Evolutionary conservation across 2,888 invertebrate genomes (phyloP).

Genomic region (Ceriagrion tenellum): DNA sequence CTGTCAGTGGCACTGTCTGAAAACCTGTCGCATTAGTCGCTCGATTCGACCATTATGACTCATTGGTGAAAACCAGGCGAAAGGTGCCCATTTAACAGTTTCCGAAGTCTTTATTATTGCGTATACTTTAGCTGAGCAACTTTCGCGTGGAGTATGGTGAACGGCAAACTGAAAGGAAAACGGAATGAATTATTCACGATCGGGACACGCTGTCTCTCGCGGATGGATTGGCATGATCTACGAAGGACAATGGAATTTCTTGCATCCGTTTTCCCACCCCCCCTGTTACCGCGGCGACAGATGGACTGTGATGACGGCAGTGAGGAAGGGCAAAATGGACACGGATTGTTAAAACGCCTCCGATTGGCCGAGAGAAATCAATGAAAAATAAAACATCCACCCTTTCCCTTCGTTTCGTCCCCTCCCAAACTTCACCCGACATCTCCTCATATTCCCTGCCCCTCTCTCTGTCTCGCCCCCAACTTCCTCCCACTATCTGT

Average conservation of each 20-base stretch:
- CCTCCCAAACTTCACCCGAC: not conserved
- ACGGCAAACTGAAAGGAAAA: not conserved
- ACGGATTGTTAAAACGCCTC: conserved; percentile 1
- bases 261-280: conserved; percentile 35
- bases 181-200: conserved; percentile 16
- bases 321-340: not conserved
- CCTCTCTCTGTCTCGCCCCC: not conserved
- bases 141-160: not conserved
- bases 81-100: not conserved
- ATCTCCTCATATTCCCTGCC: not conserved
- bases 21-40: not conserved
- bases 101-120: not conserved
- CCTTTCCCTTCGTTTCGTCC: not conserved
- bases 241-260: conserved; percentile 7
- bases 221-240: not conserved
- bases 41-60: not conserved
- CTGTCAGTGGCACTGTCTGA: not conserved
- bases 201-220: not conserved
- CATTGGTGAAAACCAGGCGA: not conserved
- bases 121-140: not conserved
- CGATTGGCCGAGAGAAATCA: conserved; percentile 37
- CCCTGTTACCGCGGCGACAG: not conserved
- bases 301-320: not conserved
- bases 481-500: not conserved
- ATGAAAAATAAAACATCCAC: not conserved